Evolutionary conservation across 53 echinoderm and acorn worm genomes (phyloP), one percentile per base, ranked within the genome.

Genomic region (Paracentrotus lividus): DNA sequence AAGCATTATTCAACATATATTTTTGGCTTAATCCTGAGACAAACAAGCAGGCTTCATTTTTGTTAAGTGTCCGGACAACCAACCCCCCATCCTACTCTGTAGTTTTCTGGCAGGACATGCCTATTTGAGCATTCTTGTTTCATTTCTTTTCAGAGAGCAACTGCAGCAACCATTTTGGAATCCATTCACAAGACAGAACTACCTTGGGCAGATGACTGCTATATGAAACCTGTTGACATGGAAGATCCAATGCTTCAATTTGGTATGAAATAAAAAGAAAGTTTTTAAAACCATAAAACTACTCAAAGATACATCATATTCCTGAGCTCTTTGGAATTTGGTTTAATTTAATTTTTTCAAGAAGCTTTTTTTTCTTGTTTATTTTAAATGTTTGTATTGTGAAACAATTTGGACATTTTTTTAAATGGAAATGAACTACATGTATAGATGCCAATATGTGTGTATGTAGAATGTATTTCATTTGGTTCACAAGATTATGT

Each of bases 221-320:
- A 88, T 75, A 98, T 98, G 98, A 96, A 88, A 69, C 98, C 98
- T 44, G 93, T 93, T 2, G 85, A 96, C 23, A 54, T 86, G 8
- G 90, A 94, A 81, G 98, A 98, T 95, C 42, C 95, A 38, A 86
- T 98, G 59, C 96, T 98, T 38, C 72, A 94, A 42, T 98, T 95
- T 92, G 98, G 98, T 95, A 93, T 95, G 96, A 56, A 8, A 44
- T n/a, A n/a, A n/a, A n/a, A n/a, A n/a, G n/a, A n/a, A n/a, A n/a
- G 86, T 26, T 61, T 3, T 8, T 7, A 61, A n/a, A n/a, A n/a
- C n/a, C n/a, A n/a, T n/a, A n/a, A n/a, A 6, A 16, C 15, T 56
- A 51, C 53, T 13, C 53, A 53, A 10, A 53, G 10, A 15, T 15
- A 13, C 53, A 53, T 1, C 12, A 53, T 53, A 53, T 15, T 15